Conservation (phyloP, 2,113 vertebrate species). For the Gymnorhina tibicen region DNA sequence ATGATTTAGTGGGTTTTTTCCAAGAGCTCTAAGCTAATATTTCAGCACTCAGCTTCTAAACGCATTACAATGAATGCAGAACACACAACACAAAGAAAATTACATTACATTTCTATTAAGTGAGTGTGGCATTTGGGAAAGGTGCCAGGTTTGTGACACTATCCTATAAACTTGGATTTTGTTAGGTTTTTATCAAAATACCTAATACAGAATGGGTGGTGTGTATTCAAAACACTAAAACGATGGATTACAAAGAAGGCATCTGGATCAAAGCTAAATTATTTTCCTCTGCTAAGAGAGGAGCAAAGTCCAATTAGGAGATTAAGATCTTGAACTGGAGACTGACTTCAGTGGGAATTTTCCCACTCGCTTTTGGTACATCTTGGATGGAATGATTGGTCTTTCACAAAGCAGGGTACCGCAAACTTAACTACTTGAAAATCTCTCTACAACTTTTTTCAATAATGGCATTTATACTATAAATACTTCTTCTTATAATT, state of each 20-base stretch:
- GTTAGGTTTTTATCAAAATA: neutral
- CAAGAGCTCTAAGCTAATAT: neutral
- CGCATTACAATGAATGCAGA: neutral
- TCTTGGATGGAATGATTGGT: neutral
- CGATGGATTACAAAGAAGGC: neutral
- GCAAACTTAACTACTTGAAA: neutral
- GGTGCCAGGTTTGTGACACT: neutral
- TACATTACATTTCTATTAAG: neutral
- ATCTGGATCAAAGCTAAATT: neutral
- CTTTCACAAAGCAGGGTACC: neutral
- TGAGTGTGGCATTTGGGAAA: neutral
- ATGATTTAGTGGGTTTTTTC: neutral
- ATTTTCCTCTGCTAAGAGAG: neutral
- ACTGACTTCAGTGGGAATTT: neutral
- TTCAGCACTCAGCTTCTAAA: neutral
- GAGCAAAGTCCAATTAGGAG: neutral
- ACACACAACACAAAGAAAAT: neutral
- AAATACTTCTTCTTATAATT: neutral
- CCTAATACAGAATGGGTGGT: neutral
- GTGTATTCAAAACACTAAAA: neutral
- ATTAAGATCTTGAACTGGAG: neutral
- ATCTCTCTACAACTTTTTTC: neutral
- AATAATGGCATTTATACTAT: neutral
- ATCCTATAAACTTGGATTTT: neutral
- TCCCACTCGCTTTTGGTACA: neutral